Base-by-base conservation (phyloP, 2,797 vertebrate species). In the Sebastolobus altivelis region DNA sequence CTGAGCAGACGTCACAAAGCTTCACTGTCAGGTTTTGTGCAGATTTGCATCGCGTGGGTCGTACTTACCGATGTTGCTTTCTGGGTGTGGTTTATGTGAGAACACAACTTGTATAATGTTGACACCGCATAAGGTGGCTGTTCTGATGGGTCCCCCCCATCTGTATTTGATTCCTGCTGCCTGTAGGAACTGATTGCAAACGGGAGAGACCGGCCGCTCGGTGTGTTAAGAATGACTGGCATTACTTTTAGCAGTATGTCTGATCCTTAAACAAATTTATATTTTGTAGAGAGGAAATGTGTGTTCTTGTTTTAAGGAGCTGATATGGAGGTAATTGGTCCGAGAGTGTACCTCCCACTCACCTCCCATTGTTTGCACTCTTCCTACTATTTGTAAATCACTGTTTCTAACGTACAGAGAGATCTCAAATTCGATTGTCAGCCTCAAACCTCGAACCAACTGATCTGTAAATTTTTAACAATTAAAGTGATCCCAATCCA, bases 401-500 rank as follows among this genome's bases (percentile, higher is more conserved):
- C 38, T 84, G 10, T 91, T 87, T 90, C 54, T 88, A 86, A 89
- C 46, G 6, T 81, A 56, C 75, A 84, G 31, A 79, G 73, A 83
- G 25, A 56, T 82, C 61, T 76, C 20, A 0, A 72, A 80, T 83
- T 84, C 5, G 70, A 46, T 84, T 71, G 61, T 88, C 67, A 72
- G 85, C 84, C 87, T 91, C 54, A 82, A 83, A 71, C 6, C 49
- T 29, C 65, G 72, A 88, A 71, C 43, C 66, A 73, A 80, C 52
- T 82, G 71, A 84, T 89, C 59, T 87, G 80, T 87, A 71, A 25
- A 79, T 87, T 94, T 93, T 91, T 90, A 92, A 94, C 81, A 87
- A 93, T 91, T 92, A 93, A 95, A 95, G 54, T 81, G 58, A 83
- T 89, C 77, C 69, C 77, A 91, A 89, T 82, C 84, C 56, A 77